Conservation (phyloP, 37 sponge, comb jelly and placozoan genomes). For the Diacarnus erythraeanus region DNA sequence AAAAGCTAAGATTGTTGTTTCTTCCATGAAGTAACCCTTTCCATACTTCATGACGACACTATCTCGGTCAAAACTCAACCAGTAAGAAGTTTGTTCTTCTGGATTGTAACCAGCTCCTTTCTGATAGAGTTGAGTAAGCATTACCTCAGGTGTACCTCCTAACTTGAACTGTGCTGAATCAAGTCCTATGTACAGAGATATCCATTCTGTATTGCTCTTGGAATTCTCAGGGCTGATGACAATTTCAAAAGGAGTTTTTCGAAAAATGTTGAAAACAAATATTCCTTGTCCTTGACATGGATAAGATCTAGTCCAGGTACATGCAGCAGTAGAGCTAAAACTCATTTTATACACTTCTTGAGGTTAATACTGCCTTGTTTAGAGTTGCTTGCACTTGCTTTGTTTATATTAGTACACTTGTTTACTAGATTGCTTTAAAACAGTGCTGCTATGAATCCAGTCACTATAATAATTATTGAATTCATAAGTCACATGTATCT, state of each 20-base stretch:
- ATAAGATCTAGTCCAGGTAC: not conserved
- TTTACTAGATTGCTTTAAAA: too few relatives aligned
- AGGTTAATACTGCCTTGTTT: too few relatives aligned
- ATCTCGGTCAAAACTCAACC: constrained; percentile 69
- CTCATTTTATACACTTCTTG: too few relatives aligned
- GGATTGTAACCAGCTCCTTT: constrained; percentile 49
- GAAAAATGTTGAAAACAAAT: constrained; percentile 23
- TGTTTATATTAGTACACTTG: too few relatives aligned
- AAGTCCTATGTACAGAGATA: not conserved
- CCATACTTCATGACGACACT: constrained; percentile 62
- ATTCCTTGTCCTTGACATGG: not conserved
- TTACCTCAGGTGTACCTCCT: not conserved
- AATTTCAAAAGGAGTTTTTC: constrained; percentile 38
- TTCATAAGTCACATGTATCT: too few relatives aligned
- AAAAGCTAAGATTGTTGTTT: constrained; percentile 39
- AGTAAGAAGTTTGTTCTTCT: constrained; percentile 43
- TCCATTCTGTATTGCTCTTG: not conserved
- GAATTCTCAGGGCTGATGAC: constrained; percentile 9
- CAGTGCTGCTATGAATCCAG: too few relatives aligned
- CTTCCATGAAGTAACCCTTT: constrained; percentile 70
- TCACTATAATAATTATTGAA: too few relatives aligned
- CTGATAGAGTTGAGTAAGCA: not conserved
- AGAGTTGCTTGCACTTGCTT: too few relatives aligned
- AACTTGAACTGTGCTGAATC: not conserved
- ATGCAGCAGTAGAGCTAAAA: too few relatives aligned